Percentiles rank a stretch among this genome's conserved stretches.
Conservation (phyloP, 2,888 invertebrate genomes). For the Caenorhabditis sp. region DNA sequence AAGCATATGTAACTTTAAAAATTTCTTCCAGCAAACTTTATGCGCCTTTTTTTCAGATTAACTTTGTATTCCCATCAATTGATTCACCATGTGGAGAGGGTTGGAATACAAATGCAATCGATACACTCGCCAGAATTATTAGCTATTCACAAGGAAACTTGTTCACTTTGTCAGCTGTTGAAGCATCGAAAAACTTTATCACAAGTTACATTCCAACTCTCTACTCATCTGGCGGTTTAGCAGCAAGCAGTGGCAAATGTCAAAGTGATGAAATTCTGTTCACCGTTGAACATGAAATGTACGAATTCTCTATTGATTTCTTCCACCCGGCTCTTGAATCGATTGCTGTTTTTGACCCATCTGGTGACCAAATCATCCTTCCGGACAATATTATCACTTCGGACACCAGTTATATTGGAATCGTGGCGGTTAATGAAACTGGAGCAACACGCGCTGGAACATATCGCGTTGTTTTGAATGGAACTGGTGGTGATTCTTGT, state of each 20-base stretch:
- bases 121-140: constrained; percentile 41
- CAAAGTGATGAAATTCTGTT: constrained; percentile 43
- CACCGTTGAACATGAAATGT: constrained; percentile 56
- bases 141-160: constrained; percentile 56
- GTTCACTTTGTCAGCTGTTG: constrained; percentile 46
- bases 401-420: constrained; percentile 51
- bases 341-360: constrained; percentile 39
- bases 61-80: constrained; percentile 51
- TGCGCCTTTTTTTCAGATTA: constrained; percentile 40
- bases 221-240: constrained; percentile 49
- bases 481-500: constrained; percentile 45
- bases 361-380: constrained; percentile 33
- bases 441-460: constrained; percentile 50
- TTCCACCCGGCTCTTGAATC: constrained; percentile 32
- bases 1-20: constrained; percentile 24
- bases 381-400: constrained; percentile 49
- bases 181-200: constrained; percentile 45
- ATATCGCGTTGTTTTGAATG: constrained; percentile 31
- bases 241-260: constrained; percentile 36
- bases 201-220: constrained; percentile 51
- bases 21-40: background rate
- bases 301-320: constrained; percentile 58
- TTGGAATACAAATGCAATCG: constrained; percentile 49
- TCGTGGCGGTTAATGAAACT: constrained; percentile 49
- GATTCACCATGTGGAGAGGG: constrained; percentile 58